Evolutionary conservation across 1,140 invertebrate genomes (phyloP).

Genomic region (Drosophila paulistorum): DNA sequence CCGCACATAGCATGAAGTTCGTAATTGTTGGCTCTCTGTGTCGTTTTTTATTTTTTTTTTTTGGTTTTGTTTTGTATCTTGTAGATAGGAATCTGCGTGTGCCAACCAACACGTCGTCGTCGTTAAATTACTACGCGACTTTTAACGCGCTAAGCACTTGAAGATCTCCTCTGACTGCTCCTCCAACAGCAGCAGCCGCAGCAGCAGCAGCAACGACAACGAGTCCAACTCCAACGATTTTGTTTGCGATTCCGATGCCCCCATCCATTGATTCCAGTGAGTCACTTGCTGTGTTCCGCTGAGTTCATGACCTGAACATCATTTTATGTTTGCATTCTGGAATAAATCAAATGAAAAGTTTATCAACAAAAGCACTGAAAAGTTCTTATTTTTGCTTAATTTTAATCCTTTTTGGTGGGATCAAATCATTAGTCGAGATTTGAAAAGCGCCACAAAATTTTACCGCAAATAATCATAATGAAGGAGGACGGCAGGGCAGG

Average conservation of each 20-base stretch:
- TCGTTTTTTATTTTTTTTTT: slow-evolving; percentile 16
- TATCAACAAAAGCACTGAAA: slow-evolving; percentile 67
- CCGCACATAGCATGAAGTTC: slow-evolving; percentile 51
- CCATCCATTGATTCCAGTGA: neutral
- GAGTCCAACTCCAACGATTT: slow-evolving; percentile 8
- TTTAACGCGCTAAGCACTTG: slow-evolving; percentile 73
- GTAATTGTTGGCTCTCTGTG: neutral
- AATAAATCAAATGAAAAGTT: slow-evolving; percentile 80
- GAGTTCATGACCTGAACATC: slow-evolving; percentile 17
- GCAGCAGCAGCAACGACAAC: neutral
- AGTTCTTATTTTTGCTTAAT: slow-evolving; percentile 72
- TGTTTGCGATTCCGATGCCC: neutral
- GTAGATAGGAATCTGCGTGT: slow-evolving; percentile 69
- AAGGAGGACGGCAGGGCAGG: slow-evolving; percentile 24
- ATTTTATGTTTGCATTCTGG: slow-evolving; percentile 57
- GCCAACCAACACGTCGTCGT: slow-evolving; percentile 70
- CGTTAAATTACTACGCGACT: slow-evolving; percentile 79
- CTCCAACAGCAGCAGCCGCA: too few relatives aligned
- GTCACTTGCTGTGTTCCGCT: slow-evolving; percentile 24
- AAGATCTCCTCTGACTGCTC: slow-evolving; percentile 22
- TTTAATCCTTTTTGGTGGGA: slow-evolving; percentile 78
- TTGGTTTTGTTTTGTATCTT: slow-evolving; percentile 46
- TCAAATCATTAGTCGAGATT: slow-evolving; percentile 67
- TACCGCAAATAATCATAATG: slow-evolving; percentile 82
- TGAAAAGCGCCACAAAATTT: slow-evolving; percentile 71